These are phyloP conservation scores for Lineus longissimus DNA, from an alignment of 1,140 invertebrate genomes.

Conservation along the genomic window DNA sequence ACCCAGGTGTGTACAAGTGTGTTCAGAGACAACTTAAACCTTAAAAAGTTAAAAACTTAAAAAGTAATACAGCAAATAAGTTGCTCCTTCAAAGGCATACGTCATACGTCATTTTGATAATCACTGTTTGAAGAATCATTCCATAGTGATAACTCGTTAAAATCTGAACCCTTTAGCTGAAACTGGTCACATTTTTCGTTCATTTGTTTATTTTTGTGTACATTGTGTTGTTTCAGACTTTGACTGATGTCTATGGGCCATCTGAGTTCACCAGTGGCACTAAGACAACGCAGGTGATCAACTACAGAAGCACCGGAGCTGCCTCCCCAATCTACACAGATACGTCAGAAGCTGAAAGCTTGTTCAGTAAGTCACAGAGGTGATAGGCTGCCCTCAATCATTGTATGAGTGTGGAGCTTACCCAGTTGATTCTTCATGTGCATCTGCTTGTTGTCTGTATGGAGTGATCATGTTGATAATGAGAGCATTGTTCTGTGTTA, in stretches of 20 bases:
- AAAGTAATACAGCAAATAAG: too few relatives aligned
- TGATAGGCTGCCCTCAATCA: neutral
- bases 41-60: too few relatives aligned
- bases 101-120: too few relatives aligned
- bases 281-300: conserved; percentile 23
- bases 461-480: neutral
- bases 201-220: neutral
- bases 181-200: too few relatives aligned
- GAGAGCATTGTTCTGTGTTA: too few relatives aligned
- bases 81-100: too few relatives aligned
- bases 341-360: conserved; percentile 17
- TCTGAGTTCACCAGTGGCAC: conserved; percentile 22
- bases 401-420: too few relatives aligned
- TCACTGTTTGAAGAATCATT: too few relatives aligned
- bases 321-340: conserved; percentile 31
- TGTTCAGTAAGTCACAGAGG: neutral
- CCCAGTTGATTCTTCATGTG: neutral
- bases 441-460: neutral
- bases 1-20: conserved; percentile 18
- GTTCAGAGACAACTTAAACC: too few relatives aligned
- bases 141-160: too few relatives aligned
- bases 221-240: conserved; percentile 22
- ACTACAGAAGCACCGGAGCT: conserved; percentile 29
- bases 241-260: conserved; percentile 33
- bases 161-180: too few relatives aligned